phyloP scores from a whole-genome alignment of 2,888 invertebrate genomes.

The Strigamia maritima region DNA sequence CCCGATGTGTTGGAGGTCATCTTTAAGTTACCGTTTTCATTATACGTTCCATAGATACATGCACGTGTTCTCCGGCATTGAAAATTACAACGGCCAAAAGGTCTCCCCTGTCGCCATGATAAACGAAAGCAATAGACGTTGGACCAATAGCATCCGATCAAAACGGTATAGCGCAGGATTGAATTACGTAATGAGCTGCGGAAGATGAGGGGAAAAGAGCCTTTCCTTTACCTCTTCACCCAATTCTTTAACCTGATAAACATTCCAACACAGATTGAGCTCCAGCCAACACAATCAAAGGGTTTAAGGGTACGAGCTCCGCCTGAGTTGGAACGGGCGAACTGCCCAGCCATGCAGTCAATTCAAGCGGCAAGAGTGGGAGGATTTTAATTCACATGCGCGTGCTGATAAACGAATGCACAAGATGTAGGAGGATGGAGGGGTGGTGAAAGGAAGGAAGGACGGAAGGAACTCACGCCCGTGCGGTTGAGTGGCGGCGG shows the following conservation, averaged over 20 bases:
- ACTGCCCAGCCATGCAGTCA: background rate
- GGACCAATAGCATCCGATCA: too few relatives aligned
- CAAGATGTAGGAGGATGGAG: background rate
- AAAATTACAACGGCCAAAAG: too few relatives aligned
- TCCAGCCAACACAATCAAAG: background rate
- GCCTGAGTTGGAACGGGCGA: background rate
- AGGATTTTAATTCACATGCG: background rate
- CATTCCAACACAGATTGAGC: background rate
- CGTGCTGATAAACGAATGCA: conserved; percentile 4
- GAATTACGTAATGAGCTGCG: background rate
- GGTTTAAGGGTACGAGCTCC: background rate
- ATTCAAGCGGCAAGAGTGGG: background rate
- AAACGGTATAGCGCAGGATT: background rate
- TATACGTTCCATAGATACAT: too few relatives aligned
- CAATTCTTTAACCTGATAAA: conserved; percentile 4
- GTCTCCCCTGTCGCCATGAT: too few relatives aligned
- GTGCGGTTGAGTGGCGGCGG: background rate
- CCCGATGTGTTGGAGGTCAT: too few relatives aligned
- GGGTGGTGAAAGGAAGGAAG: background rate
- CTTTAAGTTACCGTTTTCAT: too few relatives aligned
- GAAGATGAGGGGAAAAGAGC: background rate
- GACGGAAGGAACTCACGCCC: background rate
- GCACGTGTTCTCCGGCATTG: too few relatives aligned
- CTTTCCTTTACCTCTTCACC: background rate
- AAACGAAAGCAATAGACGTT: too few relatives aligned